These are phyloP conservation scores for Gonatopus flavifemur DNA, from an alignment of 1,140 invertebrate species.

Conservation along the genomic window DNA sequence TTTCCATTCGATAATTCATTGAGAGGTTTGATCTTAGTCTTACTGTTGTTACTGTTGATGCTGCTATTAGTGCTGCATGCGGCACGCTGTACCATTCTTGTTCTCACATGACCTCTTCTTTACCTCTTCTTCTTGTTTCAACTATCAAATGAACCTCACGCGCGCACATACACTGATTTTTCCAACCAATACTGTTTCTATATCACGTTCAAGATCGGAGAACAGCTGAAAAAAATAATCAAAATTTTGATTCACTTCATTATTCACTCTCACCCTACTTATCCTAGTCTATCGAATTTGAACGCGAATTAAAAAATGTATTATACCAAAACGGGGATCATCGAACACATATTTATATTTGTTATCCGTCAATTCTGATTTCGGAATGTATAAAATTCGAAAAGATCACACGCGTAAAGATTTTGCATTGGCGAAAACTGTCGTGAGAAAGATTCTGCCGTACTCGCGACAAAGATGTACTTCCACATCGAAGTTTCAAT, in stretches of 20 bases:
- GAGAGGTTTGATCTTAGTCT: conserved; percentile 10
- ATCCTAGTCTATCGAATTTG: too few species aligned
- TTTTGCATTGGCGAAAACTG: conserved; percentile 36
- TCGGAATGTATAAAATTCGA: too few species aligned
- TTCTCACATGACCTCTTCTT: conserved; percentile 14
- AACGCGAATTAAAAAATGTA: too few species aligned
- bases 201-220: conserved; percentile 5
- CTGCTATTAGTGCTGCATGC: conserved; percentile 22
- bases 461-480: conserved; percentile 45
- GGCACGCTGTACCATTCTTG: conserved; percentile 45
- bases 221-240: too few species aligned
- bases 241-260: too few species aligned
- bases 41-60: neutral
- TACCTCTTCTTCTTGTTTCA: neutral
- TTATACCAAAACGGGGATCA: conserved; percentile 22
- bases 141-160: neutral
- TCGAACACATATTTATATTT: too few species aligned
- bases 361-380: too few species aligned
- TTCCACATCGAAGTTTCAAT: conserved; percentile 24
- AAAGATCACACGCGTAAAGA: too few species aligned
- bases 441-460: conserved; percentile 30
- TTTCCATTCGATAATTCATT: conserved; percentile 30
- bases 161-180: conserved; percentile 5
- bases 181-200: conserved; percentile 1
- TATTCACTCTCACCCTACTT: too few species aligned